Evolutionary conservation across 2,888 invertebrate species (phyloP), one percentile per base, ranked within the genome.

Genomic region (Camponotus fellah): DNA sequence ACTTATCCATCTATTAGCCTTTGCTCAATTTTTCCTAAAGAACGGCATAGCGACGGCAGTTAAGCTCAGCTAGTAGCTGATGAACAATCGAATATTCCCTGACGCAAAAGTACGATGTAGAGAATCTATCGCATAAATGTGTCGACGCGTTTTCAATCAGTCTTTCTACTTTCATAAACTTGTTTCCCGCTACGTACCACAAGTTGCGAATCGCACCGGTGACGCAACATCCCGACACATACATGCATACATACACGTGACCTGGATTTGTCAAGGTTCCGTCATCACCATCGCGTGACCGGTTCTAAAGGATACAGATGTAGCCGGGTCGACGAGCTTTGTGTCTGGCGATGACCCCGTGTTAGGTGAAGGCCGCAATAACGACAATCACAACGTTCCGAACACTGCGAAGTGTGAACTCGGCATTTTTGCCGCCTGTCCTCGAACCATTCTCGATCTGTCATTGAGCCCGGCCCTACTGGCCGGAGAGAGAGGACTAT

Each of bases 361-460:
- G 84, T 58, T 68, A 77, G 80, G 58, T 53, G 86, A 80, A 58
- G 87, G 81, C 82, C 72, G 84, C 74, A 71, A 37, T 76, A 74
- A 81, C 75, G 74, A 83, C 80, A 84, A 88, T 83, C 74, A 56
- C 83, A 82, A 72, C 60, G 85, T 85, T 75, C 85, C 76, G 69
- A 58, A 86, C 85, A 82, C 65, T 85, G 85, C 82, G 80, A 86
- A 91, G 93, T 91, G 93, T 91, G 92, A 94, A 92, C 89, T 90
- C 88, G 92, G 89, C 89, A 93, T 93, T 92, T 93, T 93, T 92
- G 91, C 91, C 92, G 90, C 88, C 88, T 89, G 90, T 92, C 90
- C 88, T 88, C 86, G 88, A 85, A 90, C 91, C 91, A 92, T 92
- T 93, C 91, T 91, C 92, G 92, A 93, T 94, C 94, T 92, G 93